Percentiles rank a stretch among this genome's conserved stretches.
Evolutionary conservation across 2,113 vertebrate species (phyloP).

Genomic region (Phylloscopus trochiloides): DNA sequence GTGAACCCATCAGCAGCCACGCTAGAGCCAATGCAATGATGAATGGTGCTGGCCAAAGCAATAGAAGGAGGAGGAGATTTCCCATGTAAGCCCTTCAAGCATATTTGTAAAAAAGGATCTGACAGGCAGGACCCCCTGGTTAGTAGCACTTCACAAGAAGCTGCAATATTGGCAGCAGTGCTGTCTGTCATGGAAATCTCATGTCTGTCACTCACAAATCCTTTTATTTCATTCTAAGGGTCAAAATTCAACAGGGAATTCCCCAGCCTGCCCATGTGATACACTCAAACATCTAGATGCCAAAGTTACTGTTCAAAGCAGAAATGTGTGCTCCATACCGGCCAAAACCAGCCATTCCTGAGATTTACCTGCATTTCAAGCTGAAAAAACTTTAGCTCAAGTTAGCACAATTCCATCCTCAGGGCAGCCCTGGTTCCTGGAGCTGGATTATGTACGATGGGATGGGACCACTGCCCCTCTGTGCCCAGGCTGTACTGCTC

Average conservation of each 20-base stretch:
- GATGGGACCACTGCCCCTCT: background rate
- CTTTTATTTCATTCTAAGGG: background rate
- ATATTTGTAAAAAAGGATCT: background rate
- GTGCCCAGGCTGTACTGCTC: too few relatives aligned
- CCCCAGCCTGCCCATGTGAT: accelerated
- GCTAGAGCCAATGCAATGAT: background rate
- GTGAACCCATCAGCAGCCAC: background rate
- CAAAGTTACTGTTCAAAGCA: background rate
- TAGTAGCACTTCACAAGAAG: background rate
- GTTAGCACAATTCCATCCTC: background rate
- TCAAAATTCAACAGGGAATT: background rate
- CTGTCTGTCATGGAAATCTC: background rate
- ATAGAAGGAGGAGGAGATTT: background rate
- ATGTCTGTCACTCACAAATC: background rate
- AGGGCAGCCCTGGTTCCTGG: background rate
- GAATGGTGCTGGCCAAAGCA: background rate
- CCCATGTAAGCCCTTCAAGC: background rate
- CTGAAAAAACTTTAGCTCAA: background rate
- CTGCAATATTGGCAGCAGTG: accelerated
- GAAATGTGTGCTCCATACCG: accelerated
- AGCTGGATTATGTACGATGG: accelerated
- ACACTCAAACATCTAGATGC: background rate
- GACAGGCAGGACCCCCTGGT: background rate
- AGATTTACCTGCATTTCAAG: background rate
- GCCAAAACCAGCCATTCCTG: background rate